Base-by-base conservation (phyloP, 2,113 vertebrate genomes). In the Xenopus borealis region DNA sequence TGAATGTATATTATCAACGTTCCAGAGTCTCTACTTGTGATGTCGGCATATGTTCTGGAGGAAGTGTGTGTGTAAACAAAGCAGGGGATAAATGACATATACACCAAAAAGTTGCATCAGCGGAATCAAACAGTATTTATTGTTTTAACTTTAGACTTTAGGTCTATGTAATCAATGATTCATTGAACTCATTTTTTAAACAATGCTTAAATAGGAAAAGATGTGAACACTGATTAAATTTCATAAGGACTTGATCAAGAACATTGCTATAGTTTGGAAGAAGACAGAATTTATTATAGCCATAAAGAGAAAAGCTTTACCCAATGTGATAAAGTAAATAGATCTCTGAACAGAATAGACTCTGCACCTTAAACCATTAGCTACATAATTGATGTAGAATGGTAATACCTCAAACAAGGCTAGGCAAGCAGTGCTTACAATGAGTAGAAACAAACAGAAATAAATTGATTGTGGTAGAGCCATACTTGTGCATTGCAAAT, bases 1-100 rank as follows among this genome's bases (percentile, higher is more conserved):
- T 62, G 16, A 16, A 12, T 79, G 82, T 86, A 81, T 81, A 83
- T 80, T 80, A 80, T 78, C 81, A 78, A 61, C 79, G 70, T 23
- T 44, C 1, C 61, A 72, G 23, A 23, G 18, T 82, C 13, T 27
- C 57, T 71, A 9, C 46, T 63, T 47, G 33, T 63, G 59, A 69
- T 76, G 66, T 64, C 16, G 58, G n/a, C 78, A 80, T 75, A 75
- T 80, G 79, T 72, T 75, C 68, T 0, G 0, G 78, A 82, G 73
- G 74, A 66, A 68, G 27, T 58, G 23, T 53, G 66, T 30, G 18
- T 75, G 52, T 78, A 82, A 78, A 69, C 72, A 78, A 82, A 82
- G 14, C 18, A 72, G 69, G 20, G 57, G 70, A 6, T 50, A 7
- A 3, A 75, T 81, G 71, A 69, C 13, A 66, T 64, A 79, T 78